Evolutionary conservation across 2,113 vertebrate species (phyloP), one percentile per base, ranked within the genome.

Genomic region (Macquaria ambigua): DNA sequence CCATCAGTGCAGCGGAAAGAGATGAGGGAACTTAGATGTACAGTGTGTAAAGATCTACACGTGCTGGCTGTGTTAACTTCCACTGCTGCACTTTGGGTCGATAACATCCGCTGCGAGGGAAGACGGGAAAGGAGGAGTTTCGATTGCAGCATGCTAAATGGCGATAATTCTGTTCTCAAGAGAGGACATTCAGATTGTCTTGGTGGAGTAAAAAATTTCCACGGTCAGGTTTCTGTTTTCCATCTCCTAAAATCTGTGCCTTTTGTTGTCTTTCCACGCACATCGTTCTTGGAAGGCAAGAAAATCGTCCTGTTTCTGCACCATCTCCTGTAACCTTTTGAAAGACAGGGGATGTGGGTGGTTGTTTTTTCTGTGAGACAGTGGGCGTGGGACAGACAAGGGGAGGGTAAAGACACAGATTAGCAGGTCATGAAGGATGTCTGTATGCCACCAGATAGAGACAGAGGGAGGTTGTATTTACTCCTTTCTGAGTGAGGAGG

Each of bases 361-460:
- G 69, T 81, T 82, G 78, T 66, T 84, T 23, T 79, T 82, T 41
- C 59, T 75, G 50, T 14, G 18, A 89, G 81, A 79, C 82, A 59
- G 87, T 77, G 78, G 83, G 85, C 81, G 91, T 89, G 89, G 59
- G 75, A 73, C 43, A 84, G 79, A 78, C 74, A 79, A n/a, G 18
- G 1, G 20, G 56, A 74, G 78, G 75, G 71, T 34, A 52, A 69
- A 77, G 77, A 79, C 62, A 77, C n/a, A 84, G 90, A 92, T 94
- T 91, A 86, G 83, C 58, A 37, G 91, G 86, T 89, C 89, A 87
- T 15, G 71, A 83, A 89, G 92, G 90, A 90, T 87, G 85, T 89
- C 80, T 86, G 90, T 31, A 18, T 48, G 79, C 73, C 55, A 74
- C 48, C 70, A 93, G 86, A 87, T 87, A 90, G 78, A 77, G 63